A percentile compares a stretch with the other conserved stretches of the same genome.
Evolutionary conservation across 2,797 vertebrate genomes (phyloP).

Genomic region (Pseudochaenichthys georgianus): DNA sequence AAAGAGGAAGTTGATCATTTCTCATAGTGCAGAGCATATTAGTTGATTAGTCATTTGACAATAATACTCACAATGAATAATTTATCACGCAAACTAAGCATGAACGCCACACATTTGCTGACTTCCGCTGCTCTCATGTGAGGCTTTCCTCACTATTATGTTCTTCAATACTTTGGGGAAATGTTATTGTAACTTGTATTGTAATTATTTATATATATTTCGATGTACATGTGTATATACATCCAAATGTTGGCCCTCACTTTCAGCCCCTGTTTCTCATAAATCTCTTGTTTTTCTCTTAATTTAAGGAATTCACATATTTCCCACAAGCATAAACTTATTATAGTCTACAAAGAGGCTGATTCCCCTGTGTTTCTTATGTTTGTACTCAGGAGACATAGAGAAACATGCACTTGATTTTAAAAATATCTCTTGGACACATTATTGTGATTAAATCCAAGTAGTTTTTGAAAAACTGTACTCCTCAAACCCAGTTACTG

Average conservation of each 20-base stretch:
- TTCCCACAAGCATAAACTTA: not conserved
- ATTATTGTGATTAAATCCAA: conserved; percentile 8
- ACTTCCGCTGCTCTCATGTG: not conserved
- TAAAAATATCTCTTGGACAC: not conserved
- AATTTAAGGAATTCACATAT: not conserved
- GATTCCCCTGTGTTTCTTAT: not conserved
- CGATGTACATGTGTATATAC: too few species aligned
- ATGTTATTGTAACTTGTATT: not conserved
- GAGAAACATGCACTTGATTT: not conserved
- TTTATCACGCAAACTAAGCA: not conserved
- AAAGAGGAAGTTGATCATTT: not conserved
- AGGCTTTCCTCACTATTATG: not conserved
- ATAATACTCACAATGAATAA: not conserved
- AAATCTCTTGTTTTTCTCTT: not conserved
- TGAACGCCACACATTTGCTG: not conserved
- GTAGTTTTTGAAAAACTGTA: not conserved
- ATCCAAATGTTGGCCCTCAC: not conserved
- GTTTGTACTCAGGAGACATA: not conserved
- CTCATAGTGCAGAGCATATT: too few species aligned
- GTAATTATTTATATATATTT: not conserved
- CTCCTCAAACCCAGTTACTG: conserved; percentile 30
- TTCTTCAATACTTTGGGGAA: not conserved
- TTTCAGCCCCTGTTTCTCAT: not conserved
- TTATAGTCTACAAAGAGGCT: not conserved
- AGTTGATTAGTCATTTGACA: not conserved